Base-by-base conservation (phyloP, 2,888 invertebrate species). In the Agrypnus murinus region DNA sequence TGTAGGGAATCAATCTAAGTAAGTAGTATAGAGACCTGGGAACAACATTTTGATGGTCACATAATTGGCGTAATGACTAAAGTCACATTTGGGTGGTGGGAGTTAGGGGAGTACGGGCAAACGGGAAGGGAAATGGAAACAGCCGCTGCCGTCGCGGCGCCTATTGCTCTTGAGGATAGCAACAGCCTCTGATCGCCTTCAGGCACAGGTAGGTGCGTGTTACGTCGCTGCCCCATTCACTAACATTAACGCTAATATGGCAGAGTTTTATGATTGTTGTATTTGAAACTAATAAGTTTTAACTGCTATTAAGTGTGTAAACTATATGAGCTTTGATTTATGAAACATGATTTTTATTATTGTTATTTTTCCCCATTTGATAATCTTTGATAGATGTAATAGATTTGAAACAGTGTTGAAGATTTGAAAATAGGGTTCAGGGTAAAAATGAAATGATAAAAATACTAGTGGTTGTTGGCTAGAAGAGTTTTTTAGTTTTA, bases 81-180 rank as follows among this genome's bases (percentile, higher is more conserved):
- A 45, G 43, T 57, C 46, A 64, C 45, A 5, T 40, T 7, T 34
- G 9, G 34, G 53, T 67, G 68, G 75, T 72, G 69, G 74, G 72
- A 70, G 72, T 55, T 74, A 75, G 75, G 76, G 75, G 77, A 76
- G 63, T 63, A 60, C 38, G 40, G 48, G 40, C 55, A 36, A 43
- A 57, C 32, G 34, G 57, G 69, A 78, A 78, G 79, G 76, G 79
- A 77, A 72, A 79, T 76, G 72, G 77, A 58, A 74, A 74, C 69
- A 72, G 77, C 60, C 74, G 74, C 74, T 77, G 79, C 69, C 84
- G 83, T 81, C 84, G 83, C 83, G 84, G 83, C 84, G 85, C 84
- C 81, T 84, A 83, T 84, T 84, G 84, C 84, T 83, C 80, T 83
- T 25, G 83, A 83, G 84, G 84, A 84, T 83, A 83, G 83, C 84